These are phyloP conservation scores for Halictus rubicundus DNA, from an alignment of 1,140 invertebrate species.

Conservation along the genomic window DNA sequence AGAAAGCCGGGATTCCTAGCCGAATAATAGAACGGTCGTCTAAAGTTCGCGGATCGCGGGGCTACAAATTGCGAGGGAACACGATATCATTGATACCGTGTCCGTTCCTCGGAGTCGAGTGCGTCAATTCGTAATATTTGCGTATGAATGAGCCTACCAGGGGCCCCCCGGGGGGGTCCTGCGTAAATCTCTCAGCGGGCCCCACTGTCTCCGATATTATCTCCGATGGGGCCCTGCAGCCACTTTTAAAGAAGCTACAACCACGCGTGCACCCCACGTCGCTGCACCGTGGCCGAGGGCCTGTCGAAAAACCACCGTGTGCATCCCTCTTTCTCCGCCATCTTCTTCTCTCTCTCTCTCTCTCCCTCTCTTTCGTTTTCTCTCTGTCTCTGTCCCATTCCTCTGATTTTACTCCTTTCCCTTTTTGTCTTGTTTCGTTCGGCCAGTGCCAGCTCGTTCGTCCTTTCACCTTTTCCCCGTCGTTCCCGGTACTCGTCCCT, in stretches of 20 bases:
- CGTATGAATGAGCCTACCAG: constrained; percentile 68
- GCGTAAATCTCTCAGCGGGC: constrained; percentile 73
- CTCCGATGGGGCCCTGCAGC: constrained; percentile 49
- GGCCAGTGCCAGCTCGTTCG: no score
- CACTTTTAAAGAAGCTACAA: constrained; percentile 61
- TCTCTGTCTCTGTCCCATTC: constrained; percentile 2
- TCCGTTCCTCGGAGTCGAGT: constrained; percentile 34
- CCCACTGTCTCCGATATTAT: constrained; percentile 69
- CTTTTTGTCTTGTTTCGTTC: constrained; percentile 20
- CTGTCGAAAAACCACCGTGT: constrained; percentile 54
- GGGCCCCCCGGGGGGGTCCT: constrained; percentile 51
- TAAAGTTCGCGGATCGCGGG: background rate
- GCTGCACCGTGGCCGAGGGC: constrained; percentile 9
- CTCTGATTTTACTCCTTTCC: constrained; percentile 18
- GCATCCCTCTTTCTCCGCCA: constrained; percentile 26
- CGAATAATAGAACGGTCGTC: background rate
- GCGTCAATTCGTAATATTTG: constrained; percentile 70
- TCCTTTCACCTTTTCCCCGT: constrained; percentile 31
- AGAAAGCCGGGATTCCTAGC: background rate
- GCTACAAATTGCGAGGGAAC: constrained; percentile 52
- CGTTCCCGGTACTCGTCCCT: constrained; percentile 14
- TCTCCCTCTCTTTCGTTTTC: constrained; percentile 14
- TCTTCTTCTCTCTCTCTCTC: constrained; percentile 13
- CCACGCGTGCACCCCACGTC: constrained; percentile 52
- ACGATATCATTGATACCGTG: constrained; percentile 65